A percentile compares a stretch with the other conserved stretches of the same genome.
Evolutionary conservation across 92 coral and sea anemone genomes (phyloP).

Genomic region (Paragorgia papillata): DNA sequence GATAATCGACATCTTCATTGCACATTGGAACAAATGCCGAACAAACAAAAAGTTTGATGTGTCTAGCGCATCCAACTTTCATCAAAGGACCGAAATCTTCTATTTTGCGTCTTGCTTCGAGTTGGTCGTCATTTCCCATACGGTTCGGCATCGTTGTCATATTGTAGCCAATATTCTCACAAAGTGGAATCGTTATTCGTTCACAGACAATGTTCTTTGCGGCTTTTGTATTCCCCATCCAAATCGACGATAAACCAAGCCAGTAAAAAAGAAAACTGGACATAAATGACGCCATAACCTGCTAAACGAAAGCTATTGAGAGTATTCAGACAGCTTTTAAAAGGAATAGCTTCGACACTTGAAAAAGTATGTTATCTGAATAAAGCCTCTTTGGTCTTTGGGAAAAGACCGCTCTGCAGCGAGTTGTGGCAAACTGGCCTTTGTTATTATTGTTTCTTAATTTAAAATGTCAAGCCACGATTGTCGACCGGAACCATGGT

Average conservation of each 20-base stretch:
- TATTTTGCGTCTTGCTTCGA: slow-evolving; percentile 70
- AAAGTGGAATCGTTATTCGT: slow-evolving; percentile 73
- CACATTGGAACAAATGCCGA: slow-evolving; percentile 95
- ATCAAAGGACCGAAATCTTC: slow-evolving; percentile 84
- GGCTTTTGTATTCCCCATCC: background rate
- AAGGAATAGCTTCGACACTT: no score
- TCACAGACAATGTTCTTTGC: slow-evolving; percentile 54
- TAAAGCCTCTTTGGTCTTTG: background rate
- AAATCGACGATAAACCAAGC: background rate
- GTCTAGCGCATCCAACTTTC: slow-evolving; percentile 76
- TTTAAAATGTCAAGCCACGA: slow-evolving; percentile 48
- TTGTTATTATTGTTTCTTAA: slow-evolving; percentile 44
- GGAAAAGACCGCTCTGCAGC: slow-evolving; percentile 28
- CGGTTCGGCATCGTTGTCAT: slow-evolving; percentile 87
- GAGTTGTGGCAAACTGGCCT: slow-evolving; percentile 19
- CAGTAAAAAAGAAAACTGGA: background rate
- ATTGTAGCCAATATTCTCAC: slow-evolving; percentile 87
- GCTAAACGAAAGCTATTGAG: background rate
- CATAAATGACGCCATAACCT: slow-evolving; percentile 17
- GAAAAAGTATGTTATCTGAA: background rate
- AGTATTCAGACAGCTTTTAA: no score
- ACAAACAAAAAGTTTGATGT: slow-evolving; percentile 79
- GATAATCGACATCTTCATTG: slow-evolving; percentile 64
- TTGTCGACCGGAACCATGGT: slow-evolving; percentile 37
- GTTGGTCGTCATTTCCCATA: slow-evolving; percentile 79